phyloP scores from a whole-genome alignment of 1,140 invertebrate species.

The Leptonema lineaticorne region DNA sequence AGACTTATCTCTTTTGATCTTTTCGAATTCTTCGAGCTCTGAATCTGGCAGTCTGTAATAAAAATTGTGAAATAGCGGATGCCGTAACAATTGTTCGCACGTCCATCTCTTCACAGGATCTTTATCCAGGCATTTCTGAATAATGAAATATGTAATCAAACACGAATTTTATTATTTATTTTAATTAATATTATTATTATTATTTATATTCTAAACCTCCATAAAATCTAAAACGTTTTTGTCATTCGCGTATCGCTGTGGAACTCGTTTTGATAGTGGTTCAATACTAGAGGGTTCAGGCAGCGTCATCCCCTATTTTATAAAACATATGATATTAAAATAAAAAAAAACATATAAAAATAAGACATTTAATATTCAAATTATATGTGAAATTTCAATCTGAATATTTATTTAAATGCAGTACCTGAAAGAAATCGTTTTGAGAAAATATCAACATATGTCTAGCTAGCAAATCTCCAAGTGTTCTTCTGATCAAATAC shows the following conservation, averaged over 20 bases:
- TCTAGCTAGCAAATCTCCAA: constrained; percentile 87
- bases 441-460: constrained; percentile 95
- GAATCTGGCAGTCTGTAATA: constrained; percentile 72
- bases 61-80: constrained; percentile 86
- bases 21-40: constrained; percentile 72
- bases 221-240: constrained; percentile 80
- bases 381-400: constrained; percentile 42
- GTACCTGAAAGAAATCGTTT: constrained; percentile 83
- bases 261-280: constrained; percentile 82
- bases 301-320: constrained; percentile 80
- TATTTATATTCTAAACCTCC: constrained; percentile 58
- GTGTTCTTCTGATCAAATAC: constrained; percentile 89
- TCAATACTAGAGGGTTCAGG: constrained; percentile 88
- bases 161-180: not conserved
- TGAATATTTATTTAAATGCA: constrained; percentile 44
- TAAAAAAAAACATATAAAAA: constrained; percentile 2
- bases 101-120: constrained; percentile 89
- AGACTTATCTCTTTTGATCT: constrained; percentile 62
- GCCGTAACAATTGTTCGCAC: constrained; percentile 85
- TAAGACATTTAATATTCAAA: not conserved
- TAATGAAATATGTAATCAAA: constrained; percentile 1
- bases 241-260: constrained; percentile 65
- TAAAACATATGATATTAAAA: constrained; percentile 8
- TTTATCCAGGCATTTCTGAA: constrained; percentile 90
- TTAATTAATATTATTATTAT: not conserved